phyloP scores from a whole-genome alignment of 2,113 vertebrate species.

The Melanocharis versteri region DNA sequence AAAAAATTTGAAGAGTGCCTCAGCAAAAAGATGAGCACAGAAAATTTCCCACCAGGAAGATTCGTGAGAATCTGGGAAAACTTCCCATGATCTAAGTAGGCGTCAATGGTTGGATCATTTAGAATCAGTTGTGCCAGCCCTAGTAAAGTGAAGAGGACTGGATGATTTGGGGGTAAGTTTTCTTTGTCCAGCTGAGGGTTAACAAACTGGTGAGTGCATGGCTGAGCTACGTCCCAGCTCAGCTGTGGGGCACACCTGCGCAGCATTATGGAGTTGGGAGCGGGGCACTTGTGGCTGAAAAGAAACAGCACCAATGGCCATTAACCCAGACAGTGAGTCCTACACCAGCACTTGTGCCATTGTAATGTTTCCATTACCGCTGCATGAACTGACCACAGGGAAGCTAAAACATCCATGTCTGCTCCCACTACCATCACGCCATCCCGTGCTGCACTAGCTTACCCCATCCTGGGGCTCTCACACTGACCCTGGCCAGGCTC shows the following conservation, averaged over 20 bases:
- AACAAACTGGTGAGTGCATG: rapidly evolving
- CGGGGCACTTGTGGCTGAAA: rapidly evolving
- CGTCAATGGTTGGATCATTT: not conserved
- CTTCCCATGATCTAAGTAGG: not conserved
- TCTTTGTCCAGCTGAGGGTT: not conserved
- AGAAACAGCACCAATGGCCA: not conserved
- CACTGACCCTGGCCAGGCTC: not conserved
- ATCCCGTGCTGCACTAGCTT: not conserved
- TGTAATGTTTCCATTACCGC: not conserved
- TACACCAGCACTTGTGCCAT: not conserved
- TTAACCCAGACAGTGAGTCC: not conserved
- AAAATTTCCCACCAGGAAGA: not conserved
- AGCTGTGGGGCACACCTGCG: rapidly evolving
- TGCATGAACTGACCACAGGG: not conserved
- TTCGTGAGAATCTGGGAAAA: not conserved
- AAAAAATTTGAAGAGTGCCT: not conserved
- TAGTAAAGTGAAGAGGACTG: not conserved
- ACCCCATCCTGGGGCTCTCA: not conserved
- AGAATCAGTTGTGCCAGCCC: not conserved
- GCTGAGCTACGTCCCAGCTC: not conserved
- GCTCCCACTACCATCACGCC: rapidly evolving
- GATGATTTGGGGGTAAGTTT: not conserved
- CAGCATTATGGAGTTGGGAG: not conserved
- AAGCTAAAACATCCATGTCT: not conserved
- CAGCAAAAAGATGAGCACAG: not conserved